Base-by-base conservation (phyloP, 1,140 invertebrate species). In the Geopemphigus sp. region DNA sequence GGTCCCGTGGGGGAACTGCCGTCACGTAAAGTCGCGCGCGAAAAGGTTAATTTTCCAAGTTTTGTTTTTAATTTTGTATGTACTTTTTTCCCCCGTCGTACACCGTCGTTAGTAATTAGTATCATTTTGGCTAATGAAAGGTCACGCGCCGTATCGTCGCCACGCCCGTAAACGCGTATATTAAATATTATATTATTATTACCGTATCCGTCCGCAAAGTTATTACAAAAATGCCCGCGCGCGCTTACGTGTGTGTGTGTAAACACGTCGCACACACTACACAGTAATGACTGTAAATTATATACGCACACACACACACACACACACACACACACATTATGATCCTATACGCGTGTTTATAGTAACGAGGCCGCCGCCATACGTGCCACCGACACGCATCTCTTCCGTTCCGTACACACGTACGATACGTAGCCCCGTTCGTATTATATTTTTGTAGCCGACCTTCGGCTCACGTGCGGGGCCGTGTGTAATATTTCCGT, bases 31-130 rank as follows among this genome's bases (percentile, higher is more conserved):
- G 50, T 56, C 70, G 17, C 29, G 61, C 53, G 29, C 54, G 57
- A 24, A 78, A 78, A 78, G 74, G 74, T 78, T 78, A 78, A 78
- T 78, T 78, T 78, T 61, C 74, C 2, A 5, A 29, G 32, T 78
- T 39, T 61, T 47, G 45, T 68, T 50, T 8, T 68, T 68, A 50
- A 50, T 50, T 50, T 50, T 45, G 39, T 76, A 17, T 57, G 22
- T 74, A 22, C 57, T 45, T 59, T 59, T 76, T 76, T 45, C 17
- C 14, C 24, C 4, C 1, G 12, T 1, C 12, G 12, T 50, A 50
- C 8, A 14, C 45, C 19, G 24, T 78, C 39, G 50, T 53, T 72
- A 72, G 68, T 72, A 72, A 70, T 76, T 76, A 78, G n/a, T 76
- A 76, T 63, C 56, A 63, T 78, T 78, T 61, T 19, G 45, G 57